A percentile compares a stretch with the other conserved stretches of the same genome.
phyloP scores from a whole-genome alignment of 2,888 invertebrate species.

The Phytoseiulus persimilis region DNA sequence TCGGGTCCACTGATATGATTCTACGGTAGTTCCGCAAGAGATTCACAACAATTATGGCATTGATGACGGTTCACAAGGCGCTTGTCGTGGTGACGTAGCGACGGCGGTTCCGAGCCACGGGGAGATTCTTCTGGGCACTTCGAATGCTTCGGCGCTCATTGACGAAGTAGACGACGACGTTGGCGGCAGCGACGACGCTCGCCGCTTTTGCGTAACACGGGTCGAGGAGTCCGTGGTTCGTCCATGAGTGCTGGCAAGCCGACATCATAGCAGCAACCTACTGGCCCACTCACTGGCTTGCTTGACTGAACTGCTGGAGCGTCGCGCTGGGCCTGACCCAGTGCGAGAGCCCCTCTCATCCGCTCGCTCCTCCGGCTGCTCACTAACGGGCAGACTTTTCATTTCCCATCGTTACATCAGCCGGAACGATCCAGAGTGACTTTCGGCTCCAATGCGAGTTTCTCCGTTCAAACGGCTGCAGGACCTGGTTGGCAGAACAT shows the following conservation, averaged over 20 bases:
- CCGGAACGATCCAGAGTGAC: neutral
- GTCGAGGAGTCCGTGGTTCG: neutral
- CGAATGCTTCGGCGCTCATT: neutral
- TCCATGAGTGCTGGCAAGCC: neutral
- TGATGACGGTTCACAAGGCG: neutral
- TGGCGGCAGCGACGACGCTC: neutral
- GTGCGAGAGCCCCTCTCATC: neutral
- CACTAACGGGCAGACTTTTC: neutral
- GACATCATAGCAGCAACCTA: neutral
- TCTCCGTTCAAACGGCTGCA: neutral
- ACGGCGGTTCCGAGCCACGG: neutral
- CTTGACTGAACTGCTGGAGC: neutral
- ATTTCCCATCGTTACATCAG: slow-evolving; percentile 5
- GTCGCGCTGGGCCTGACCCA: slow-evolving; percentile 5
- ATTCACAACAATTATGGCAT: neutral
- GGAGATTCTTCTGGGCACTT: neutral
- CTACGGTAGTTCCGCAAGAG: neutral
- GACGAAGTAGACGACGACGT: neutral
- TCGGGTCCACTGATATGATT: neutral
- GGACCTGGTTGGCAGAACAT: neutral
- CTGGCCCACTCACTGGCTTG: slow-evolving; percentile 5
- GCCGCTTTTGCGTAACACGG: slow-evolving; percentile 5
- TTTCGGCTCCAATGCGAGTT: neutral
- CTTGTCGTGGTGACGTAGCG: neutral
- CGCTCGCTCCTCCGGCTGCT: neutral